Evolutionary conservation across 2,888 invertebrate genomes (phyloP).

Genomic region (Melolontha melolontha): DNA sequence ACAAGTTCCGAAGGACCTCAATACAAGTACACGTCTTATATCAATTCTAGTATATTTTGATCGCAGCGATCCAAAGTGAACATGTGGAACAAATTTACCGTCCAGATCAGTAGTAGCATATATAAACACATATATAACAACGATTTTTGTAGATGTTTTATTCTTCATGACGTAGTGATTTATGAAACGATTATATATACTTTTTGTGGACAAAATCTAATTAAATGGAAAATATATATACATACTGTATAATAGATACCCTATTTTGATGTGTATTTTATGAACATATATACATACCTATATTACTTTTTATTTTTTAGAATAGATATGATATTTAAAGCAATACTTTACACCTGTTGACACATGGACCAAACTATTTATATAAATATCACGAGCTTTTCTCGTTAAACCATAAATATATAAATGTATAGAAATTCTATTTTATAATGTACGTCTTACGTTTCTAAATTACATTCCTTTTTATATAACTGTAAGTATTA

Average conservation of each 20-base stretch:
- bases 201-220: conserved; percentile 28
- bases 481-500: conserved; percentile 35
- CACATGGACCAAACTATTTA: conserved; percentile 43
- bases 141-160: conserved; percentile 38
- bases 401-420: conserved; percentile 31
- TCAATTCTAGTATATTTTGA: conserved; percentile 35
- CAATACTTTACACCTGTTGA: conserved; percentile 36
- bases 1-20: conserved; percentile 26
- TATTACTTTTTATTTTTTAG: conserved; percentile 22
- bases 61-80: conserved; percentile 24
- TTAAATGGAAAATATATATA: conserved; percentile 32
- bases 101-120: conserved; percentile 30
- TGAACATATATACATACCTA: conserved; percentile 35
- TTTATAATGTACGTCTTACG: conserved; percentile 30
- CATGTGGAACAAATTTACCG: conserved; percentile 40
- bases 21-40: conserved; percentile 19
- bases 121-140: conserved; percentile 32
- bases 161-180: conserved; percentile 21
- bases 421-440: conserved; percentile 38
- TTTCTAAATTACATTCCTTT: conserved; percentile 34
- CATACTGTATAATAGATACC: conserved; percentile 41
- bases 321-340: conserved; percentile 27
- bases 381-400: conserved; percentile 38
- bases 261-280: conserved; percentile 43
- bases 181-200: conserved; percentile 27